Evolutionary conservation across 2,797 vertebrate genomes (phyloP), one percentile per base, ranked within the genome.

Genomic region (Ispidina lecontei): DNA sequence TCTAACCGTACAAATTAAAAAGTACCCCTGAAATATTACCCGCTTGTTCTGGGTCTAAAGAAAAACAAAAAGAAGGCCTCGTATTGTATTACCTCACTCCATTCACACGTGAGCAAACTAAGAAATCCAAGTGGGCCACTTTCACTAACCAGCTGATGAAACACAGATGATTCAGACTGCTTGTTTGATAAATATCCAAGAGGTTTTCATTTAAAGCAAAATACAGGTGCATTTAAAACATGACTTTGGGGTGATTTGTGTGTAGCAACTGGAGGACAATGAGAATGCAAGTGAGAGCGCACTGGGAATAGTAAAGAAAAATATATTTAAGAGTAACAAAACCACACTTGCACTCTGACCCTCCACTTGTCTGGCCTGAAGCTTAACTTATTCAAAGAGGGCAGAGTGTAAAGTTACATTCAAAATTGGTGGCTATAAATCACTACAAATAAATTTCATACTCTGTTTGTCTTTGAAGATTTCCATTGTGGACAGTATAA

Each of bases 401-500:
- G 98, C 98, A 98, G 97, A 98, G 98, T 98, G 97, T 98, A 97
- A 97, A 97, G 98, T 98, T 97, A 97, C 98, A 97, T 97, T 98
- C 97, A 91, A 97, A 98, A 97, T 93, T 93, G 97, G 98, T 98
- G 98, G 98, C 98, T 99, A 98, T 98, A 98, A 97, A 98, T 98
- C 98, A 98, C 98, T 98, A 97, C 98, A 98, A 97, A 98, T 98
- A 98, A 97, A 98, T 98, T 97, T 98, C 98, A 98, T 98, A 98
- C 98, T 98, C 98, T 98, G 98, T 98, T 98, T 98, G 98, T 99
- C 98, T 98, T 98, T 98, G 98, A 98, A 98, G 98, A 98, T 98
- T 95, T 98, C 98, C 98, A 98, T 99, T 99, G 98, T 99, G 99
- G 99, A 99, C 97, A 98, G 98, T 98, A 98, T 98, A 98, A 98